Conservation (phyloP, 2,113 vertebrate genomes). For the Lanius collurio region DNA sequence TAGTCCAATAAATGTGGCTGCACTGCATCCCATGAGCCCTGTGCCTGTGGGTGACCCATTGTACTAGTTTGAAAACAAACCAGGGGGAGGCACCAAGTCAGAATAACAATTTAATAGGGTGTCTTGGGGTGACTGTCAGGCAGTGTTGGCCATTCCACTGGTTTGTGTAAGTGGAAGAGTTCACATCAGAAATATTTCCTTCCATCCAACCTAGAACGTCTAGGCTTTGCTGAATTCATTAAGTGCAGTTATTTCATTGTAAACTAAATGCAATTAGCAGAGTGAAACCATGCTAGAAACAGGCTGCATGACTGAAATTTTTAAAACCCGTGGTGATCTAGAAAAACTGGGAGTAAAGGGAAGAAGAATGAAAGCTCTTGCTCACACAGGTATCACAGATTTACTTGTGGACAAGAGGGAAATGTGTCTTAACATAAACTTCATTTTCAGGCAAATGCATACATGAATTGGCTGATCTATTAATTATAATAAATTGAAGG, state of each 20-base stretch:
- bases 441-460: background rate
- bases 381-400: background rate
- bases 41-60: background rate
- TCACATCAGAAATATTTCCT: background rate
- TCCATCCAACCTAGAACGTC: background rate
- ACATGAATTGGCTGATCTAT: background rate
- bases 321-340: background rate
- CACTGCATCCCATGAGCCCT: background rate
- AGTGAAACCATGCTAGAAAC: background rate
- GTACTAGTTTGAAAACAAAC: too few species aligned
- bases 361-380: background rate
- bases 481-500: background rate
- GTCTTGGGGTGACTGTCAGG: background rate
- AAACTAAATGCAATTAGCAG: background rate
- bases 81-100: too few species aligned
- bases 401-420: background rate
- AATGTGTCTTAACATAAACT: background rate
- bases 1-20: background rate
- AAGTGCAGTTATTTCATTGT: background rate
- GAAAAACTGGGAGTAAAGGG: background rate
- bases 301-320: background rate
- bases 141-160: background rate
- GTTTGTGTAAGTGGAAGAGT: background rate
- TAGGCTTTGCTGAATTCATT: background rate
- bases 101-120: too few species aligned